A percentile compares a stretch with the other conserved stretches of the same genome.
Evolutionary conservation across 1,140 invertebrate genomes (phyloP).

Genomic region (Laodelphax striatellus): DNA sequence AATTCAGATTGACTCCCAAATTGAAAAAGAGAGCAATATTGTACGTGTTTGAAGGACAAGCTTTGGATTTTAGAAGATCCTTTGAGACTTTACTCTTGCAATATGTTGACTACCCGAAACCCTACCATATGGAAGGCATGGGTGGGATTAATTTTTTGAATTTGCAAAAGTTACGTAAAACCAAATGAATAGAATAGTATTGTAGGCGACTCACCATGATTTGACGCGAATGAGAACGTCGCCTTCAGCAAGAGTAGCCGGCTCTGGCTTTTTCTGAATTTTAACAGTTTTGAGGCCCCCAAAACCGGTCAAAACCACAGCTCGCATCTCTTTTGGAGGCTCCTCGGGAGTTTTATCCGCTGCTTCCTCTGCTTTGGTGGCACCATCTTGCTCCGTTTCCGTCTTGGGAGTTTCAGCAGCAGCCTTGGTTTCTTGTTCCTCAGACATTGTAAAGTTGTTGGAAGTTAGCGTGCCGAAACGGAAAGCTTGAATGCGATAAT

Average conservation of each 20-base stretch:
- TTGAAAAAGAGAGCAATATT: no score
- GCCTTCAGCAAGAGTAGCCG: slow-evolving; percentile 49
- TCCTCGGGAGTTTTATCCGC: slow-evolving; percentile 44
- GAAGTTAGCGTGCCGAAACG: background rate
- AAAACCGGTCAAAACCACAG: slow-evolving; percentile 68
- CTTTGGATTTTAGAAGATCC: no score
- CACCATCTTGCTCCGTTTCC: slow-evolving; percentile 22
- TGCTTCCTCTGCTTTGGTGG: slow-evolving; percentile 36
- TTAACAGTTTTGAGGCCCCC: slow-evolving; percentile 76
- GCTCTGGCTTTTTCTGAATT: slow-evolving; percentile 65
- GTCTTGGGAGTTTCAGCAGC: slow-evolving; percentile 20
- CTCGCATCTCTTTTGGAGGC: slow-evolving; percentile 66
- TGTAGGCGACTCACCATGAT: slow-evolving; percentile 58
- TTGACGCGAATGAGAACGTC: slow-evolving; percentile 74
- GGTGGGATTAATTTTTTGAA: background rate
- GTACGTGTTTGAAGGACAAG: no score
- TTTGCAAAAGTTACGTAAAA: background rate
- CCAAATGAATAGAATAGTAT: no score
- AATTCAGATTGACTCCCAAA: no score
- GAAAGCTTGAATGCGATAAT: no score
- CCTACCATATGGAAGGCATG: slow-evolving; percentile 9
- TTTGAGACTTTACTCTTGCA: background rate
- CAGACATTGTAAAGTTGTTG: slow-evolving; percentile 29
- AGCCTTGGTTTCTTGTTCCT: slow-evolving; percentile 34
- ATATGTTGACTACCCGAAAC: background rate